Evolutionary conservation across 1,140 invertebrate species (phyloP).

Genomic region (Brachionus calyciflorus): DNA sequence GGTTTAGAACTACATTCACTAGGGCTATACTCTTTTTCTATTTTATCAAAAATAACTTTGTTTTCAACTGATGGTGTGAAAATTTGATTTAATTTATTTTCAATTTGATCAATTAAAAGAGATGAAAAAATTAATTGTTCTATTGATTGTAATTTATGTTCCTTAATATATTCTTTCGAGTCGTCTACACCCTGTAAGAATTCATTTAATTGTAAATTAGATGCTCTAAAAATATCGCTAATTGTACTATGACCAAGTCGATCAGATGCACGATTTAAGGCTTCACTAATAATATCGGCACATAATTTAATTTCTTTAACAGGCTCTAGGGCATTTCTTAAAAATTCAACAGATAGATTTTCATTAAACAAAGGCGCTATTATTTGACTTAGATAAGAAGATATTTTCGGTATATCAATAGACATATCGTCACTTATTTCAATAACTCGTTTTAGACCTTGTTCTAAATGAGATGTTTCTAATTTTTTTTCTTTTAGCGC

Average conservation of each 20-base stretch:
- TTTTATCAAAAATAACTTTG: constrained; percentile 58
- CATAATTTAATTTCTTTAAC: constrained; percentile 51
- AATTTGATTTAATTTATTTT: constrained; percentile 51
- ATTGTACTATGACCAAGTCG: background rate
- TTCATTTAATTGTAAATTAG: constrained; percentile 2
- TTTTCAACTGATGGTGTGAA: constrained; percentile 50
- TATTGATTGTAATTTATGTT: constrained; percentile 48
- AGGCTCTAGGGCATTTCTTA: constrained; percentile 54
- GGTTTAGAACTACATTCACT: constrained; percentile 1
- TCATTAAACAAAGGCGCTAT: constrained; percentile 59
- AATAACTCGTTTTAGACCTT: constrained; percentile 35
- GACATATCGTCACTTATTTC: constrained; percentile 66
- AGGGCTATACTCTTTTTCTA: constrained; percentile 50
- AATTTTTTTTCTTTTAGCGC: background rate
- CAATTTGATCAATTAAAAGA: constrained; percentile 51
- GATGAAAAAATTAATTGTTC: constrained; percentile 50
- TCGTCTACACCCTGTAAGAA: background rate
- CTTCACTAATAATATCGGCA: constrained; percentile 55
- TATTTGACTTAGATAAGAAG: constrained; percentile 69
- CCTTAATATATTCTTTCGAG: background rate
- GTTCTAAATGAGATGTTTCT: background rate
- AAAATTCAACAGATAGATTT: constrained; percentile 54
- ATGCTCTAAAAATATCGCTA: background rate
- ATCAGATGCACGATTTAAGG: constrained; percentile 64
- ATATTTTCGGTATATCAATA: constrained; percentile 74